Conservation (phyloP, 2,113 vertebrate genomes). For the Melanotaenia duboulayi region DNA sequence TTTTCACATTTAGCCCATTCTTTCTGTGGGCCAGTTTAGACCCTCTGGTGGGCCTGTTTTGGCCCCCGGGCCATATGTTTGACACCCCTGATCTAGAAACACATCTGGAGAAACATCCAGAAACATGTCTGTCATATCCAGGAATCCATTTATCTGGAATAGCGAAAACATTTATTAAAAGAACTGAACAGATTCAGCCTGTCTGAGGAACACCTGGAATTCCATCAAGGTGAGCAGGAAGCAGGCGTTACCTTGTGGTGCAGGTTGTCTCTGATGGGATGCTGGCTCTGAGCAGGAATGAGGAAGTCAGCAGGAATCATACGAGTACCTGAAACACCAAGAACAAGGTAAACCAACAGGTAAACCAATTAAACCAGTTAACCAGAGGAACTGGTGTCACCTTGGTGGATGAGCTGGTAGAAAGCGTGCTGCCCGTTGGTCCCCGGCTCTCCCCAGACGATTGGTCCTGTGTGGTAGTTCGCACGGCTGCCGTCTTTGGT, state of each 20-base stretch:
- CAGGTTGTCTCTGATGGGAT: slow-evolving; percentile 91
- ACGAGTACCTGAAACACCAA: slow-evolving; percentile 86
- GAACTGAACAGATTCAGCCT: too few species aligned
- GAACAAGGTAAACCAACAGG: neutral
- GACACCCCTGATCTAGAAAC: too few species aligned
- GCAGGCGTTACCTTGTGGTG: slow-evolving; percentile 89
- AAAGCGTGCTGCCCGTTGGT: slow-evolving; percentile 98
- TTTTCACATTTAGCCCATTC: too few species aligned
- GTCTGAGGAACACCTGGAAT: too few species aligned
- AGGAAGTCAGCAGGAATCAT: slow-evolving; percentile 97
- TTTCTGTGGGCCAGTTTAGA: too few species aligned
- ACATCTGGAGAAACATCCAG: too few species aligned
- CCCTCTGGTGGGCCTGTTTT: too few species aligned
- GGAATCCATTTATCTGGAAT: too few species aligned
- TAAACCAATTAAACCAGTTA: neutral
- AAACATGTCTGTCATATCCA: too few species aligned
- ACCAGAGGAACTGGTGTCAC: slow-evolving; percentile 61
- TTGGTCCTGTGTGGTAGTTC: slow-evolving; percentile 91
- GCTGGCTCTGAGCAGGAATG: slow-evolving; percentile 93
- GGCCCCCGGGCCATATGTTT: too few species aligned
- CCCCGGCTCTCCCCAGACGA: slow-evolving; percentile 97
- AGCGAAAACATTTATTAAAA: too few species aligned
- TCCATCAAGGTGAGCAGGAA: slow-evolving; percentile 10
- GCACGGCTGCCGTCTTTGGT: slow-evolving; percentile 89
- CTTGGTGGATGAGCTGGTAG: slow-evolving; percentile 99